Evolutionary conservation across 1,140 invertebrate genomes (phyloP).

Genomic region (Papilio machaon): DNA sequence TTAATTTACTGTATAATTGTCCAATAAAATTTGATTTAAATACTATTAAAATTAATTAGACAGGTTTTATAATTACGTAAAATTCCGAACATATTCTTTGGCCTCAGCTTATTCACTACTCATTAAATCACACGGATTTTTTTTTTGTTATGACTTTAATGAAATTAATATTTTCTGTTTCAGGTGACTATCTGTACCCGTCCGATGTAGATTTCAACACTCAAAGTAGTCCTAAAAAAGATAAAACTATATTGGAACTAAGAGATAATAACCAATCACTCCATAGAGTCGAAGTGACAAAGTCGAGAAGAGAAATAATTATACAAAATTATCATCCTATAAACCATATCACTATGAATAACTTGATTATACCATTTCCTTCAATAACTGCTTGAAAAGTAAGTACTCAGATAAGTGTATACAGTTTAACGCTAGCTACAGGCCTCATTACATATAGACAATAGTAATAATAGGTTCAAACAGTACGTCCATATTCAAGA

Average conservation of each 20-base stretch:
- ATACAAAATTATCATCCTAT: conserved; percentile 62
- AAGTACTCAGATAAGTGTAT: conserved; percentile 37
- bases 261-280: conserved; percentile 52
- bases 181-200: conserved; percentile 74
- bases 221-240: conserved; percentile 47
- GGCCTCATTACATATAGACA: conserved; percentile 59
- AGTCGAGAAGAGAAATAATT: conserved; percentile 48
- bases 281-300: conserved; percentile 58
- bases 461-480: conserved; percentile 23
- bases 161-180: conserved; percentile 47
- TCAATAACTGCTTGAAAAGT: conserved; percentile 45
- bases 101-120: background rate
- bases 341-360: conserved; percentile 73
- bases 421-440: conserved; percentile 57
- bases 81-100: background rate
- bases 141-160: background rate
- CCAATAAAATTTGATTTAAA: background rate
- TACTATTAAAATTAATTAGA: background rate
- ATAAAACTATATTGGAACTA: conserved; percentile 62
- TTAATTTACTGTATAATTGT: background rate
- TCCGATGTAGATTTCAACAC: conserved; percentile 65
- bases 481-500: background rate
- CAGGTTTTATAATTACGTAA: background rate
- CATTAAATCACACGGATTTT: background rate
- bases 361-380: conserved; percentile 50